Evolutionary conservation across 2,888 invertebrate species (phyloP).

Genomic region (Monochamus alternatus): DNA sequence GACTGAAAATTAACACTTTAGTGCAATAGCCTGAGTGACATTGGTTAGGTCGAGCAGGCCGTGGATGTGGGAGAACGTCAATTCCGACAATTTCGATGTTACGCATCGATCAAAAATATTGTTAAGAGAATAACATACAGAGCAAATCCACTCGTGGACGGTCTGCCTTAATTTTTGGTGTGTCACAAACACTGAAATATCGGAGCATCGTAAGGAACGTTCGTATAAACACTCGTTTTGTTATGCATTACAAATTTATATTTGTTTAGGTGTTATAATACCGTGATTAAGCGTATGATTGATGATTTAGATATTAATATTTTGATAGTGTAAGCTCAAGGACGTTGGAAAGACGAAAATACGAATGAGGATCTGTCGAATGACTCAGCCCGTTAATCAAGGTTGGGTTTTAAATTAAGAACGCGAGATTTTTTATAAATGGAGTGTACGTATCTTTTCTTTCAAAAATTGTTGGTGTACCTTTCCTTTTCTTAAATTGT

Average conservation of each 20-base stretch:
- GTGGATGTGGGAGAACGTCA: constrained; percentile 5
- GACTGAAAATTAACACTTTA: constrained; percentile 37
- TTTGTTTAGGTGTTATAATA: background rate
- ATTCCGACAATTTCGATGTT: background rate
- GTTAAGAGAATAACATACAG: too few relatives aligned
- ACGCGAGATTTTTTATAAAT: too few relatives aligned
- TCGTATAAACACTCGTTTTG: too few relatives aligned
- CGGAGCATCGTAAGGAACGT: too few relatives aligned
- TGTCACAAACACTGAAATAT: too few relatives aligned
- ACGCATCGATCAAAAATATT: too few relatives aligned
- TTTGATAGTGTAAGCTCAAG: constrained; percentile 15
- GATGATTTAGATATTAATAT: constrained; percentile 29
- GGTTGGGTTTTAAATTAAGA: constrained; percentile 10
- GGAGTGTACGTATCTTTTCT: background rate
- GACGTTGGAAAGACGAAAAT: constrained; percentile 17
- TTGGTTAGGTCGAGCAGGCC: constrained; percentile 35
- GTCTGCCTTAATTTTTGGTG: too few relatives aligned
- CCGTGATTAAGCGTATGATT: constrained; percentile 26
- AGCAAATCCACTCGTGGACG: too few relatives aligned
- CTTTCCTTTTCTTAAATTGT: too few relatives aligned
- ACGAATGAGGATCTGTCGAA: background rate
- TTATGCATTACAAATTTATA: too few relatives aligned
- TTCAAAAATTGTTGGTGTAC: too few relatives aligned
- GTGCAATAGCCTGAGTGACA: constrained; percentile 38
- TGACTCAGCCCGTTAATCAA: background rate